A percentile compares a stretch with the other conserved stretches of the same genome.
Conservation (phyloP, 2,113 vertebrate genomes). For the Ginglymostoma cirratum region DNA sequence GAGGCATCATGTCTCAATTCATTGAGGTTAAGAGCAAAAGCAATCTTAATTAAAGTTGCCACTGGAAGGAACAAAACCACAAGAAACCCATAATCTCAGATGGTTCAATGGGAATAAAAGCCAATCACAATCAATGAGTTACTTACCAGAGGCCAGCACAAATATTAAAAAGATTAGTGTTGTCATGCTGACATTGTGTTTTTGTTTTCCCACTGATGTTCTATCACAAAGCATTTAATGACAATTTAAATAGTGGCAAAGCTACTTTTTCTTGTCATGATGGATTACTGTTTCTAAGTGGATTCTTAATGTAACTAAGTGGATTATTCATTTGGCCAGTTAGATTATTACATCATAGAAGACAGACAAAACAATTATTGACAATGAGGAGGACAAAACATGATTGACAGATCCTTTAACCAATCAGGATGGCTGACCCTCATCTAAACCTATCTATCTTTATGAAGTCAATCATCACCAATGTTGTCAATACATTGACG, state of each 20-base stretch:
- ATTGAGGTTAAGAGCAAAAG: background rate
- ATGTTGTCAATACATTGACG: background rate
- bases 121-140: background rate
- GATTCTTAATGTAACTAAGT: constrained; percentile 15
- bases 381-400: background rate
- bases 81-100: background rate
- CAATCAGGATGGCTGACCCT: background rate
- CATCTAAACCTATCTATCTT: background rate
- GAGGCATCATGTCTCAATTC: background rate
- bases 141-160: constrained; percentile 25
- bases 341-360: constrained; percentile 30
- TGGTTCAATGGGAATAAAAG: background rate
- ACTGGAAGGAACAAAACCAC: background rate
- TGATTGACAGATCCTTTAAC: background rate
- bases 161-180: background rate
- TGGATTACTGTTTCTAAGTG: constrained; percentile 26
- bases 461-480: background rate
- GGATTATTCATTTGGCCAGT: constrained; percentile 17
- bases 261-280: background rate
- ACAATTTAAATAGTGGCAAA: background rate
- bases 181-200: constrained; percentile 12
- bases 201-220: background rate
- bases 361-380: background rate
- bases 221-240: constrained; percentile 4
- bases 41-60: background rate